Conservation (phyloP, 2,797 vertebrate species). For the Eulemur rubriventer region DNA sequence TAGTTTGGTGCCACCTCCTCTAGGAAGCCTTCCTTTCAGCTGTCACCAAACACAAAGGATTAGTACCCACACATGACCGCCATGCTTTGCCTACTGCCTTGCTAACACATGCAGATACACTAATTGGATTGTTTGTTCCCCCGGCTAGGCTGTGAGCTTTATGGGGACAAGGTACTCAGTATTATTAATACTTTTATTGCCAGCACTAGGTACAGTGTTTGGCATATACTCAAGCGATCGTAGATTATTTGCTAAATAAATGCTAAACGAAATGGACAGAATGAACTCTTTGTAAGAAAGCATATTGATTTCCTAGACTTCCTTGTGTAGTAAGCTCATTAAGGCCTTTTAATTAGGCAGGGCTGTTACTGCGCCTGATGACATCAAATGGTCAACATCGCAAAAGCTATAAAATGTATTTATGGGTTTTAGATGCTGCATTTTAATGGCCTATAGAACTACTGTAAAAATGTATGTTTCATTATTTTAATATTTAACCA, state of each 20-base stretch:
- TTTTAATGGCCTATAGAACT: slow-evolving; percentile 59
- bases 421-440: slow-evolving; percentile 68
- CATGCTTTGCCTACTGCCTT: neutral
- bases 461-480: slow-evolving; percentile 67
- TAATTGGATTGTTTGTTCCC: slow-evolving; percentile 16
- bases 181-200: slow-evolving; percentile 63
- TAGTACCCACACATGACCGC: neutral
- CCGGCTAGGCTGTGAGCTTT: slow-evolving; percentile 19
- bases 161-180: slow-evolving; percentile 47
- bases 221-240: slow-evolving; percentile 48
- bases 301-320: slow-evolving; percentile 66
- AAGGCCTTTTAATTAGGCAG: slow-evolving; percentile 79
- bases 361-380: slow-evolving; percentile 66
- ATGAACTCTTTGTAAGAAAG: slow-evolving; percentile 66
- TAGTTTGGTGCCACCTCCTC: neutral
- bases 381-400: slow-evolving; percentile 72
- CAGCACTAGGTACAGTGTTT: slow-evolving; percentile 29
- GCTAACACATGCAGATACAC: neutral
- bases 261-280: slow-evolving; percentile 69
- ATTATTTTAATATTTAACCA: slow-evolving; percentile 68
- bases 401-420: slow-evolving; percentile 60
- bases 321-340: slow-evolving; percentile 71
- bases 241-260: slow-evolving; percentile 74
- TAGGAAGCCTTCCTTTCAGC: neutral
- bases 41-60: neutral